Percentiles rank a stretch among this genome's conserved stretches.
These are phyloP conservation scores for Tetrax tetrax DNA, from an alignment of 2,113 vertebrate genomes.

Conservation along the genomic window DNA sequence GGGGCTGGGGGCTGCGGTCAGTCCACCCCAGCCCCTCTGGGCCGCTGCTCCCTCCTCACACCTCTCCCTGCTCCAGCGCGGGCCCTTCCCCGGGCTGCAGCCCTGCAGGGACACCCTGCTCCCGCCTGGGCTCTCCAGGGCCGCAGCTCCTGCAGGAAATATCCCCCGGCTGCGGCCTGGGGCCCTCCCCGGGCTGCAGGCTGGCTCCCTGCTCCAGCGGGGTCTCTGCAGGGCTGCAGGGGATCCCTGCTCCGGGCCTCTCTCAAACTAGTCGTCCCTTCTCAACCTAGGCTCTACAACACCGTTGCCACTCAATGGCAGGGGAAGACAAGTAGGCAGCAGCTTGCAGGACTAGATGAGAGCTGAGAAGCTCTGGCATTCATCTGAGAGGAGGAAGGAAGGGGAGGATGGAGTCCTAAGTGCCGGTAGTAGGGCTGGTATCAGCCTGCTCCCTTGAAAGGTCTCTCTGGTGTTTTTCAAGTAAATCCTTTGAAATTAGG, in stretches of 20 bases:
- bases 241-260: no score
- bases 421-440: neutral
- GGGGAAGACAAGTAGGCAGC: neutral
- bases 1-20: neutral
- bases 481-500: neutral
- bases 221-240: no score
- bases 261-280: neutral
- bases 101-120: no score
- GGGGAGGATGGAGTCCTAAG: neutral
- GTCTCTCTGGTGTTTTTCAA: neutral
- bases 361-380: neutral
- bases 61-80: neutral
- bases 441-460: neutral
- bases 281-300: neutral
- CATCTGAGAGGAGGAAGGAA: neutral
- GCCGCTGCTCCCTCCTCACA: neutral
- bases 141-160: no score
- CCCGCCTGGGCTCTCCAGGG: no score
- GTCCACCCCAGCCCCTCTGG: neutral
- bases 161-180: no score
- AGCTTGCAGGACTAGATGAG: neutral
- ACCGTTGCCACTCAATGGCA: accelerated
- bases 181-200: no score
- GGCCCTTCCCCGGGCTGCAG: no score
- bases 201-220: no score